Conservation (phyloP, 2,888 invertebrate genomes). For the Napeogenes sylphis region DNA sequence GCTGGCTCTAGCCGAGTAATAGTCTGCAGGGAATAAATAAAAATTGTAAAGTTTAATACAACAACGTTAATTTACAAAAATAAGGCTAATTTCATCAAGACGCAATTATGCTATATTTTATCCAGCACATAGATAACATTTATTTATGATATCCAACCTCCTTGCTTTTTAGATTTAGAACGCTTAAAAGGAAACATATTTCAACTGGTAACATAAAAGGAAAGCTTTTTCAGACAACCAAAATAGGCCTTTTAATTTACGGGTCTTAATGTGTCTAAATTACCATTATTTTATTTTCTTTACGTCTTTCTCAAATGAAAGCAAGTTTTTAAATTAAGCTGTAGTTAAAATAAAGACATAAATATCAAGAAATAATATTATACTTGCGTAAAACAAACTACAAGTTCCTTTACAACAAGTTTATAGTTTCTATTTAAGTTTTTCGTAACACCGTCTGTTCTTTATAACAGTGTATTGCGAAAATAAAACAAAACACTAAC, state of each 20-base stretch:
- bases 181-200: background rate
- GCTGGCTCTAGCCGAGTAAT: background rate
- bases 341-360: background rate
- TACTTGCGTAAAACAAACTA: no score
- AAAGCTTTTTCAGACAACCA: background rate
- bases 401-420: no score
- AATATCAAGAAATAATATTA: background rate
- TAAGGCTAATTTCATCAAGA: no score
- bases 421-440: no score
- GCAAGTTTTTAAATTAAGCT: no score
- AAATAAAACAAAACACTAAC: slow-evolving; percentile 5
- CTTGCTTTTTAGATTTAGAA: background rate
- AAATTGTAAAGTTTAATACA: no score
- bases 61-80: no score
- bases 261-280: background rate
- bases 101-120: no score
- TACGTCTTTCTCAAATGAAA: background rate
- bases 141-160: no score
- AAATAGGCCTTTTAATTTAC: slow-evolving; percentile 6
- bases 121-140: no score
- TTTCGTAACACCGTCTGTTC: background rate
- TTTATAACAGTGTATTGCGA: background rate
- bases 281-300: background rate
- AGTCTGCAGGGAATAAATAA: no score
- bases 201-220: background rate